Conservation (phyloP, 2,888 invertebrate genomes). For the Iselma pallidipennis region DNA sequence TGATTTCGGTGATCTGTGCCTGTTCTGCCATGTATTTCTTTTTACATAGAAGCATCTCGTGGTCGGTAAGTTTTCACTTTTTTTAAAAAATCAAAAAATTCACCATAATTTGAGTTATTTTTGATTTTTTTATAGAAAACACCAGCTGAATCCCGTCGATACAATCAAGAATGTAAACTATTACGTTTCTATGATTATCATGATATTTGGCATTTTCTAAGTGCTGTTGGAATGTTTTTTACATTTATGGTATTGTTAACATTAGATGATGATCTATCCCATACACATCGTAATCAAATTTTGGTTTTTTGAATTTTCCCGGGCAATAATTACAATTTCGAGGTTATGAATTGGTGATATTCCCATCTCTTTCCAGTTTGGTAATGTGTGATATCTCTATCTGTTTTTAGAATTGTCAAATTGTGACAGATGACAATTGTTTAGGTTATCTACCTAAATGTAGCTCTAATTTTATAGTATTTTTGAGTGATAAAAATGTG, state of each 20-base stretch:
- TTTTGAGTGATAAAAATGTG: background rate
- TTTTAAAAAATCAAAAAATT: too few species aligned
- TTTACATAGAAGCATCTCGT: conserved; percentile 69
- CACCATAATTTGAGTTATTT: too few species aligned
- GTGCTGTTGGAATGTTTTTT: conserved; percentile 78
- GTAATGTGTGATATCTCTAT: conserved; percentile 4
- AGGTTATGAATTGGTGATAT: background rate
- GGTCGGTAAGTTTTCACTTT: conserved; percentile 68
- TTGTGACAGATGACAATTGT: background rate
- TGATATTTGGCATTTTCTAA: conserved; percentile 84
- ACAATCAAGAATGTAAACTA: conserved; percentile 71
- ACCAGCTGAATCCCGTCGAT: conserved; percentile 75
- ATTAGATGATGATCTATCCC: conserved; percentile 76
- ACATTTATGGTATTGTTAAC: conserved; percentile 82
- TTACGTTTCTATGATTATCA: conserved; percentile 79
- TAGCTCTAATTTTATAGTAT: background rate
- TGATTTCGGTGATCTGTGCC: conserved; percentile 69
- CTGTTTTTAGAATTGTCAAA: background rate
- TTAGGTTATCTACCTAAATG: background rate
- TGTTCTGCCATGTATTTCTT: conserved; percentile 72
- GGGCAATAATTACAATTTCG: background rate
- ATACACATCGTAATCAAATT: conserved; percentile 68
- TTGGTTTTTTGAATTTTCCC: conserved; percentile 68
- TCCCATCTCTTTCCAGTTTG: background rate
- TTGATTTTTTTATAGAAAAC: conserved; percentile 58